Evolutionary conservation across 37 sponge, comb jelly and placozoan genomes (phyloP).

Genomic region (Crambe crambe): DNA sequence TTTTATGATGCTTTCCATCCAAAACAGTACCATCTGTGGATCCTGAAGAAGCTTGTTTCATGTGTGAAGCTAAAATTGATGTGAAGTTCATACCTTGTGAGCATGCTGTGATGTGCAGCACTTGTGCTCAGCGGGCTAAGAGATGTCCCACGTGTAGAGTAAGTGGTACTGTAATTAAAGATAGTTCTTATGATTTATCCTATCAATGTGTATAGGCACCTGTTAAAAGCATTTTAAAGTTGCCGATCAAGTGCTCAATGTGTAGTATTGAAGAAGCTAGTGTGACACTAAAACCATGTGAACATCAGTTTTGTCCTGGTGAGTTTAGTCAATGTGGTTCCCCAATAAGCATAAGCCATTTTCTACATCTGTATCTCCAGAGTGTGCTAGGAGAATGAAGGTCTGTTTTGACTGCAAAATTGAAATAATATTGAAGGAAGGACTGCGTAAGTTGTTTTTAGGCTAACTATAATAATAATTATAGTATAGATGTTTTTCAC

Average conservation of each 20-base stretch:
- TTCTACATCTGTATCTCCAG: conserved; percentile 20
- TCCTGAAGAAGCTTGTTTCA: conserved; percentile 27
- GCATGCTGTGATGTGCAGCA: conserved; percentile 68
- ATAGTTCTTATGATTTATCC: too few relatives aligned
- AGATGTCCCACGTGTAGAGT: conserved; percentile 84
- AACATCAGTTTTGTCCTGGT: conserved; percentile 82
- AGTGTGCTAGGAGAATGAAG: conserved; percentile 56
- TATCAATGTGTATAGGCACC: too few relatives aligned
- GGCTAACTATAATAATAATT: too few relatives aligned
- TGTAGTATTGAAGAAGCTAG: conserved; percentile 63
- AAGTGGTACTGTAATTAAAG: too few relatives aligned
- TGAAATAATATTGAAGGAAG: conserved; percentile 47
- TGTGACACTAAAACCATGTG: conserved; percentile 82
- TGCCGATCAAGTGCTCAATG: conserved; percentile 57
- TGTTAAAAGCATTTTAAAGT: conserved; percentile 26
- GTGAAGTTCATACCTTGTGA: conserved; percentile 78
- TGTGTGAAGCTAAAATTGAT: conserved; percentile 74
- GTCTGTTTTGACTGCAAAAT: conserved; percentile 61
- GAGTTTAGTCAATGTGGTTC: too few relatives aligned
- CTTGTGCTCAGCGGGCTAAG: conserved; percentile 71
- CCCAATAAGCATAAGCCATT: too few relatives aligned
- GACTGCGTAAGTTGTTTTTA: conserved; percentile 45
- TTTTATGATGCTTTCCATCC: too few relatives aligned
- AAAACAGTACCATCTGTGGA: background rate
- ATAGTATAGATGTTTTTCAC: too few relatives aligned